Conservation (phyloP, 1,140 invertebrate species). For the Drosophila pruinosa region DNA sequence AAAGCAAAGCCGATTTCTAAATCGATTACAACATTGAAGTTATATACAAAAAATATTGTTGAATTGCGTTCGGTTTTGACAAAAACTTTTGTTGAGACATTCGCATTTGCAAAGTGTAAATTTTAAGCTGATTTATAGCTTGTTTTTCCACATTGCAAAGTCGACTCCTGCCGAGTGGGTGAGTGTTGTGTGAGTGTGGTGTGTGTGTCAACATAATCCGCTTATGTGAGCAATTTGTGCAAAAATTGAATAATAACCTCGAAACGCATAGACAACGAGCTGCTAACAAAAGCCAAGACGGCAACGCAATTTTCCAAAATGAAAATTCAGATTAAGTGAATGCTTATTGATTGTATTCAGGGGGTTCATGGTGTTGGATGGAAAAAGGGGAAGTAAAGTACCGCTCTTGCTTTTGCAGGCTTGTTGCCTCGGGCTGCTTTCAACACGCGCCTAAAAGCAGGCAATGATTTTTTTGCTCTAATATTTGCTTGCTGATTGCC, state of each 20-base stretch:
- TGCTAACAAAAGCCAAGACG: slow-evolving; percentile 10
- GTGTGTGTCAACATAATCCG: slow-evolving; percentile 35
- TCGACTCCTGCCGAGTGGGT: neutral
- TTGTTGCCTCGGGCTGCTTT: neutral
- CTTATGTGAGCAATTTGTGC: slow-evolving; percentile 41
- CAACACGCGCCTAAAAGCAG: slow-evolving; percentile 35
- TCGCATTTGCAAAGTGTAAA: slow-evolving; percentile 32
- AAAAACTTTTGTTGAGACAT: neutral
- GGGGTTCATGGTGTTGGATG: neutral
- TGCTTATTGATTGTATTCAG: slow-evolving; percentile 19
- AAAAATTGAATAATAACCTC: slow-evolving; percentile 48
- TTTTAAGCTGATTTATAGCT: slow-evolving; percentile 50
- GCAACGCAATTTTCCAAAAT: slow-evolving; percentile 27
- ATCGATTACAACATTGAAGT: slow-evolving; percentile 31
- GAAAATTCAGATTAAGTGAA: slow-evolving; percentile 43
- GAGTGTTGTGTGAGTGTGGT: neutral
- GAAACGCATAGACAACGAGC: slow-evolving; percentile 4
- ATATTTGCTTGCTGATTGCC: slow-evolving; percentile 6
- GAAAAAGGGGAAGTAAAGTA: neutral
- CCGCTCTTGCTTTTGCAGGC: neutral
- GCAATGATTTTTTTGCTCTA: slow-evolving; percentile 31
- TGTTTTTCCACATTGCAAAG: slow-evolving; percentile 16
- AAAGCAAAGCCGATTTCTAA: slow-evolving; percentile 43
- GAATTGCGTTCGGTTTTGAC: neutral
- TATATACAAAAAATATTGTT: neutral